These are phyloP conservation scores for Erebia epiphron DNA, from an alignment of 2,888 invertebrate genomes.

Conservation along the genomic window DNA sequence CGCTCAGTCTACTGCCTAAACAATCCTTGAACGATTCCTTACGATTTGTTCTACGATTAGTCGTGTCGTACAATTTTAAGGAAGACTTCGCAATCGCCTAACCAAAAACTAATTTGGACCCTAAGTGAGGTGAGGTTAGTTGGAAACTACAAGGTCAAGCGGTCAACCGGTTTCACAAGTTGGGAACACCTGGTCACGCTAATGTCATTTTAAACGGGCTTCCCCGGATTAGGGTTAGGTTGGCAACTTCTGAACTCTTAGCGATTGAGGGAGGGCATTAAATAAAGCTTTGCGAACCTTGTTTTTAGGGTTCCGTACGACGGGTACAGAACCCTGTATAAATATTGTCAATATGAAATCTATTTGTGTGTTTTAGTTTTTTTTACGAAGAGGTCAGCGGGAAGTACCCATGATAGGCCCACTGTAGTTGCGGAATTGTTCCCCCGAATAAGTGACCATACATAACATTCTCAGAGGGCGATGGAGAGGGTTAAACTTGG, in stretches of 20 bases:
- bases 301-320: not conserved
- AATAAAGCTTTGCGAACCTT: not conserved
- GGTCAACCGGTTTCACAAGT: slow-evolving; percentile 26
- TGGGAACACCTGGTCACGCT: slow-evolving; percentile 36
- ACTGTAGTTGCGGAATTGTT: too few relatives aligned
- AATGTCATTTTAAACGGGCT: slow-evolving; percentile 37
- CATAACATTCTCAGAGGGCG: too few relatives aligned
- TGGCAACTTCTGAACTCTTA: slow-evolving; percentile 13
- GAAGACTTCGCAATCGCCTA: slow-evolving; percentile 20
- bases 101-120: slow-evolving; percentile 42
- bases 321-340: too few relatives aligned
- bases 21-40: not conserved
- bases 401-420: too few relatives aligned
- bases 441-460: too few relatives aligned
- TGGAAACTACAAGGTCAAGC: slow-evolving; percentile 36
- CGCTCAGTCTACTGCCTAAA: too few relatives aligned
- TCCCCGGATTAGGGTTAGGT: slow-evolving; percentile 27
- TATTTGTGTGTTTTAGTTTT: too few relatives aligned
- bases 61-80: not conserved
- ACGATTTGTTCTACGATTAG: not conserved
- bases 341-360: too few relatives aligned
- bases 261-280: slow-evolving; percentile 7
- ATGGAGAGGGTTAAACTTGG: too few relatives aligned
- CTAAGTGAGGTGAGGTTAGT: slow-evolving; percentile 33
- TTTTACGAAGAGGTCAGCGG: too few relatives aligned